Conservation (phyloP, 2,888 invertebrate species). For the Oscheius sp. region DNA sequence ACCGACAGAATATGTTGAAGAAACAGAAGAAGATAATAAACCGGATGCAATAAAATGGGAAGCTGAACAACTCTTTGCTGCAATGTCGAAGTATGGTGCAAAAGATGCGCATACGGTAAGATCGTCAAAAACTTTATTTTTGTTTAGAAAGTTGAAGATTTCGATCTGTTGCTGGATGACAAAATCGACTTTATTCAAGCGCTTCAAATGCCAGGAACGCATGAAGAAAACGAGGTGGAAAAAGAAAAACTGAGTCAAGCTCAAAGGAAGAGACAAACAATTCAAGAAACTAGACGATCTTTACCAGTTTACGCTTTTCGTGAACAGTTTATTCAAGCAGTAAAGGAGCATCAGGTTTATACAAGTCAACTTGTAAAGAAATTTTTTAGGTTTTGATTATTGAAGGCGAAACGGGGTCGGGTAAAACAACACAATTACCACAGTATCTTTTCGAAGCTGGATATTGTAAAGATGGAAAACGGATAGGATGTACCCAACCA, state of each 20-base stretch:
- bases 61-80: constrained; percentile 43
- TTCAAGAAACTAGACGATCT: constrained; percentile 89
- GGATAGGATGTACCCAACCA: constrained; percentile 96
- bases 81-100: constrained; percentile 44
- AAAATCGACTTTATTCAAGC: constrained; percentile 95
- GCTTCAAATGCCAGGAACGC: constrained; percentile 73
- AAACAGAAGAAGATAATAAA: constrained; percentile 49
- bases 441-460: constrained; percentile 75
- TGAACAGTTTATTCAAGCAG: constrained; percentile 87
- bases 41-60: constrained; percentile 54
- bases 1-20: constrained; percentile 58
- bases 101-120: constrained; percentile 45
- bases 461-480: constrained; percentile 78
- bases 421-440: constrained; percentile 76
- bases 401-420: constrained; percentile 79
- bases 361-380: not conserved
- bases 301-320: constrained; percentile 92
- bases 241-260: constrained; percentile 51
- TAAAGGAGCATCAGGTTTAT: constrained; percentile 76
- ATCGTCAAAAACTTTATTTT: too few species aligned
- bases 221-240: constrained; percentile 54
- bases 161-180: constrained; percentile 88
- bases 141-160: constrained; percentile 76
- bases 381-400: constrained; percentile 67
- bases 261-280: constrained; percentile 74